Base-by-base conservation (phyloP, 1,140 invertebrate species). In the Sycobia sp. region DNA sequence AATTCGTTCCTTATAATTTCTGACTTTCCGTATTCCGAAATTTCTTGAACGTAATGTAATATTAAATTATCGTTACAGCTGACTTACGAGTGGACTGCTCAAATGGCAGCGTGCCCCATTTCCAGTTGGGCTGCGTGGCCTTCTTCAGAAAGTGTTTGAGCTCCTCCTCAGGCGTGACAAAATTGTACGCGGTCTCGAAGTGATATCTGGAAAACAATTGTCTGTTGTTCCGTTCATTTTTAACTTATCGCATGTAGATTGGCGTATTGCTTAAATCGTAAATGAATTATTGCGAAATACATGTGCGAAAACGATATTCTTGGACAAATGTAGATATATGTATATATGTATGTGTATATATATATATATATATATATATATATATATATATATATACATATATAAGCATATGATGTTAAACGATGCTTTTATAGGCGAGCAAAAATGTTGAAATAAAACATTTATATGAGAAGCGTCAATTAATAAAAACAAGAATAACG, bases 101-200 rank as follows among this genome's bases (percentile, higher is more conserved):
- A 20, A 41, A 55, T 9, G 57, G 63, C 44, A 47, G 47, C 14
- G 39, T 50, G 0, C 63, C 63, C 63, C 63, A 65, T 34, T 60
- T 65, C 63, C 63, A 65, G 1, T 32, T 27, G 25, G 89, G 87
- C 69, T 86, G 84, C 63, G 88, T 86, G 69, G 91, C 89, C 70
- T 88, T 85, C 63, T 87, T 84, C 70, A 94, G 76, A 79, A 93
- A 94, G 73, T 92, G 90, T 22, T 89, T 70, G 44, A 94, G 74
- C 72, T 90, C 87, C 32, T 86, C 86, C 78, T 93, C 91, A 9
- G 90, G 85, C 18, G 85, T 68, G 13, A 76, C 71, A 67, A 79
- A 81, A 66, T 64, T 76, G 41, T 77, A 75, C 49, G 82, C 76
- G 66, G 73, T 76, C 66, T 83, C 81, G 67, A 84, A 84, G 67